Conservation (phyloP, 2,888 invertebrate genomes). For the Epinotia bilunana region DNA sequence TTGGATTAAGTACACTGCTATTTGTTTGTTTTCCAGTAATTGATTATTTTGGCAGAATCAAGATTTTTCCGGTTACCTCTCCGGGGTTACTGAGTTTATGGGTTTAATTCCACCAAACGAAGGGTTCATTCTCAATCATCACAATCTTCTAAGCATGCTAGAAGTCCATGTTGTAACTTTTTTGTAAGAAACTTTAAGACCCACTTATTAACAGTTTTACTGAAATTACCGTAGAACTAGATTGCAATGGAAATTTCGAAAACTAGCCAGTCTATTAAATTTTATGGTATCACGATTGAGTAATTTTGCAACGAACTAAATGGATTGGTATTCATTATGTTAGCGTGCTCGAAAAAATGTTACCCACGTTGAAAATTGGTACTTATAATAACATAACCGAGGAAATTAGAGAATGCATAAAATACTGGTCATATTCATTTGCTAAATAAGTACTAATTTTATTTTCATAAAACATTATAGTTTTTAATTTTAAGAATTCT, state of each 20-base stretch:
- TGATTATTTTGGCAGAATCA: neutral
- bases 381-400: neutral
- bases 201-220: neutral
- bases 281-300: constrained; percentile 4
- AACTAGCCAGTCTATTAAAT: neutral
- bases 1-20: constrained; percentile 1
- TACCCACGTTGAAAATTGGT: neutral
- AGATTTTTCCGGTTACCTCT: too few species aligned
- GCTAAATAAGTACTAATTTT: neutral
- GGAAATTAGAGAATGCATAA: neutral
- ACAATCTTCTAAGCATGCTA: too few species aligned
- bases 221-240: neutral
- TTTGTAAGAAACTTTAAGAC: too few species aligned
- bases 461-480: too few species aligned
- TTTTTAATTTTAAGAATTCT: too few species aligned
- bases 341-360: constrained; percentile 1
- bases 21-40: neutral
- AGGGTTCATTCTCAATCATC: too few species aligned
- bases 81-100: too few species aligned
- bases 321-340: neutral
- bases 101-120: too few species aligned
- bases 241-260: neutral
- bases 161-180: too few species aligned
- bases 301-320: neutral
- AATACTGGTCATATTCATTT: neutral